Conservation (phyloP, 1,140 invertebrate genomes). For the Drosophila orena region DNA sequence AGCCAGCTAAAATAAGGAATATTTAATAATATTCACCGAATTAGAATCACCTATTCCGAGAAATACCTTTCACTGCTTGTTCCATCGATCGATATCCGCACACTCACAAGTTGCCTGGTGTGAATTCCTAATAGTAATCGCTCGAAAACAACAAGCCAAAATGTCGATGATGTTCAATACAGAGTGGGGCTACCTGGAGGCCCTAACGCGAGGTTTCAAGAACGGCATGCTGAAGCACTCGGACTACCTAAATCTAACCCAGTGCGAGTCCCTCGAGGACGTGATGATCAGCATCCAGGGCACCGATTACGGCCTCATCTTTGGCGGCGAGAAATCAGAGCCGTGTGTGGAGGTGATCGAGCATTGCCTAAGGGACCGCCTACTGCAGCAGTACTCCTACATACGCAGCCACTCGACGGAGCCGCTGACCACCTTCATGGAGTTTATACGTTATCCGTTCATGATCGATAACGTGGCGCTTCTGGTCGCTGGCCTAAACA, state of each 20-base stretch:
- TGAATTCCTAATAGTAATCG: background rate
- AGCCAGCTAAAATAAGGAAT: too few relatives aligned
- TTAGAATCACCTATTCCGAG: background rate
- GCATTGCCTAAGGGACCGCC: conserved; percentile 97
- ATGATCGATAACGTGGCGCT: conserved; percentile 99
- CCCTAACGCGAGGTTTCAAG: conserved; percentile 98
- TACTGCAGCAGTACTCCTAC: conserved; percentile 99
- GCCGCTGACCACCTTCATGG: conserved; percentile 98
- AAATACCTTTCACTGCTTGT: background rate
- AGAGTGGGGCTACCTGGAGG: conserved; percentile 98
- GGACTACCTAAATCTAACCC: conserved; percentile 99
- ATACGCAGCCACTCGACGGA: conserved; percentile 98
- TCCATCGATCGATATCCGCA: background rate
- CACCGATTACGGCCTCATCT: conserved; percentile 99
- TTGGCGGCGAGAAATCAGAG: conserved; percentile 94
- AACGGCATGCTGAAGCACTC: conserved; percentile 98
- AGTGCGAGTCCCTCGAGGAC: conserved; percentile 99
- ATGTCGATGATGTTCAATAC: conserved; percentile 88
- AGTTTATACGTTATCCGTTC: conserved; percentile 99
- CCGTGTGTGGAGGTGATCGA: conserved; percentile 99
- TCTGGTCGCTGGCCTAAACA: conserved; percentile 99
- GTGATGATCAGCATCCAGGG: conserved; percentile 98
- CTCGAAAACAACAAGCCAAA: background rate
- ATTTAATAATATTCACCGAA: too few relatives aligned
- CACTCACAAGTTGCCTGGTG: background rate